Conservation (phyloP, 2,797 vertebrate genomes). For the Orientallactaga sibirica region DNA sequence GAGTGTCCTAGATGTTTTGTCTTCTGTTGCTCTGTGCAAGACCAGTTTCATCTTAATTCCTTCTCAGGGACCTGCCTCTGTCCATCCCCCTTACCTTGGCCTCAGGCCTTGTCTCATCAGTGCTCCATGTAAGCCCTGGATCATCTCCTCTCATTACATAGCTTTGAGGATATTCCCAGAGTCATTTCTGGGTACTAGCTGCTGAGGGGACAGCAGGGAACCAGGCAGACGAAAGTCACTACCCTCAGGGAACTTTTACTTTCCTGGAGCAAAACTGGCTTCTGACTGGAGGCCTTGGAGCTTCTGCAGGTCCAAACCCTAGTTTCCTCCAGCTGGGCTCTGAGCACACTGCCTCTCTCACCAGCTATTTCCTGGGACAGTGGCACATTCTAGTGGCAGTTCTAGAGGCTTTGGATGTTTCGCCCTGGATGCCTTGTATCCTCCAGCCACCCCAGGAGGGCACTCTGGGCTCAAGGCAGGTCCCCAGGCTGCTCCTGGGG, state of each 20-base stretch:
- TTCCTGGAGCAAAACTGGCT: not conserved
- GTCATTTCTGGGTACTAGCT: fast-evolving
- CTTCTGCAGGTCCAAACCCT: not conserved
- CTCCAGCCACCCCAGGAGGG: not conserved
- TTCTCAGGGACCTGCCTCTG: not conserved
- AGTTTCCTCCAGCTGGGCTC: not conserved
- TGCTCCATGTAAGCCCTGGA: not conserved
- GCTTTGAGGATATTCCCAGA: not conserved
- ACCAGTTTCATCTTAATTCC: not conserved
- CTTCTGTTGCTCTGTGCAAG: not conserved
- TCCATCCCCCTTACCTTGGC: not conserved
- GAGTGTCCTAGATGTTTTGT: not conserved
- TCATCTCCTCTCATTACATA: not conserved
- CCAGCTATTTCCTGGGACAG: not conserved
- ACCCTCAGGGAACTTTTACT: not conserved
- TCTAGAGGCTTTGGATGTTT: not conserved
- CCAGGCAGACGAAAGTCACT: not conserved
- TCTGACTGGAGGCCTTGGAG: not conserved
- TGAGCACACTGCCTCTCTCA: not conserved
- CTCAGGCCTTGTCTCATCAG: not conserved
- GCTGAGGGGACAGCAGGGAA: not conserved
- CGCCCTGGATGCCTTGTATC: not conserved
- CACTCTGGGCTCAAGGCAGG: slow-evolving; percentile 33
- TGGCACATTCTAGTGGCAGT: not conserved
- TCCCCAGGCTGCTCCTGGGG: slow-evolving; percentile 8